Conservation (phyloP, 2,113 vertebrate genomes). For the Nothobranchius furzeri region DNA sequence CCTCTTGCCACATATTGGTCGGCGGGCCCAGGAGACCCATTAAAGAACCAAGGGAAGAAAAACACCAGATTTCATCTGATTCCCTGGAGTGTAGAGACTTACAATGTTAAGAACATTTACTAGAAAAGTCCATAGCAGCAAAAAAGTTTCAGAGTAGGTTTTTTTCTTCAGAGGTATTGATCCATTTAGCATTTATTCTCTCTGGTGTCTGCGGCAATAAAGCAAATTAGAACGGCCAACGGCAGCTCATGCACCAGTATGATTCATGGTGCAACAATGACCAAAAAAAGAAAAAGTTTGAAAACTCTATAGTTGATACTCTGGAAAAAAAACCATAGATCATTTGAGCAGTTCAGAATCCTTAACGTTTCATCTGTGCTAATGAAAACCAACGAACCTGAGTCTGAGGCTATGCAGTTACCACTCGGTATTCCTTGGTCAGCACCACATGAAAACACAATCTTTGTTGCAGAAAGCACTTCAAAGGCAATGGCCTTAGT, state of each 20-base stretch:
- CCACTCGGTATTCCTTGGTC: neutral
- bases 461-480: neutral
- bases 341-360: conserved; percentile 8
- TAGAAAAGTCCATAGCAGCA: conserved; percentile 61
- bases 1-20: conserved; percentile 71
- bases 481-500: neutral
- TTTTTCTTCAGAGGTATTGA: conserved; percentile 57
- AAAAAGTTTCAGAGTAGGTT: conserved; percentile 66
- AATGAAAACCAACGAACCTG: conserved; percentile 7
- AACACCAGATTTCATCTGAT: conserved; percentile 81
- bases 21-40: conserved; percentile 79
- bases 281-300: neutral
- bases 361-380: conserved; percentile 3
- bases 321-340: conserved; percentile 5
- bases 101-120: conserved; percentile 74
- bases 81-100: conserved; percentile 68
- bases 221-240: conserved; percentile 53
- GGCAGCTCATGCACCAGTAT: conserved; percentile 18
- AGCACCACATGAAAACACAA: neutral
- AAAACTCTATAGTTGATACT: neutral
- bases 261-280: conserved; percentile 27
- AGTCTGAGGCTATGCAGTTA: neutral
- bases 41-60: conserved; percentile 80
- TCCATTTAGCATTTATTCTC: conserved; percentile 62
- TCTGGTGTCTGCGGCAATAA: conserved; percentile 43